Evolutionary conservation across 2,113 vertebrate genomes (phyloP), one percentile per base, ranked within the genome.

Genomic region (Melanerpes formicivorus): DNA sequence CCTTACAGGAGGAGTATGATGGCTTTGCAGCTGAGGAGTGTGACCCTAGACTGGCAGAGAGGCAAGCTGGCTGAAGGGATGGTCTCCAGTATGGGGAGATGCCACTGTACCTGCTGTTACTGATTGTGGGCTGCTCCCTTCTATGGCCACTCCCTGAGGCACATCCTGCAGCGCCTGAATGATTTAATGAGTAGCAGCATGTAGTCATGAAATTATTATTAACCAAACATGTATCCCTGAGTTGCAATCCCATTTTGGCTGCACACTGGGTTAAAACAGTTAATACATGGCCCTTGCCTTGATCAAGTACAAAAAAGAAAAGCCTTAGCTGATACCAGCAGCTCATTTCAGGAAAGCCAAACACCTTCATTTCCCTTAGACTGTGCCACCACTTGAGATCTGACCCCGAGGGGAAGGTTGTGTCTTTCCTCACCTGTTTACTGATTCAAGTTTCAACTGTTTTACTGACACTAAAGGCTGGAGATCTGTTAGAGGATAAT

Each of bases 401-500:
- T 92, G 90, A 95, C 90, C 87, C 90, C 87, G 90, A 84, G 73
- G 34, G 0, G 9, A 83, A 86, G 69, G 80, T 59, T 91, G 50
- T 48, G 5, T 62, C 55, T 85, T 90, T 75, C 18, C 34, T 77
- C 75, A 78, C 58, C 62, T 67, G 23, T 83, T 93, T 83, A 69
- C 50, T 78, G 40, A 80, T 92, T 84, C 82, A 85, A 83, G 62
- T 86, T 94, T 86, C 78, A 56, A 27, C 44, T 69, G 65, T 66
- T 93, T 87, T 65, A 84, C 87, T 83, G 84, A 65, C 1, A 11
- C 44, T 65, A 46, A 75, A 26, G 73, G 55, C 83, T 84, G 67
- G 58, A 87, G 66, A 91, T 62, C 58, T 83, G 76, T 85, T 88
- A 93, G 48, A 69, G 73, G 95, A 90, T 93, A 93, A 86, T 86